Evolutionary conservation across 2,888 invertebrate genomes (phyloP).

Genomic region (Encarsia formosa): DNA sequence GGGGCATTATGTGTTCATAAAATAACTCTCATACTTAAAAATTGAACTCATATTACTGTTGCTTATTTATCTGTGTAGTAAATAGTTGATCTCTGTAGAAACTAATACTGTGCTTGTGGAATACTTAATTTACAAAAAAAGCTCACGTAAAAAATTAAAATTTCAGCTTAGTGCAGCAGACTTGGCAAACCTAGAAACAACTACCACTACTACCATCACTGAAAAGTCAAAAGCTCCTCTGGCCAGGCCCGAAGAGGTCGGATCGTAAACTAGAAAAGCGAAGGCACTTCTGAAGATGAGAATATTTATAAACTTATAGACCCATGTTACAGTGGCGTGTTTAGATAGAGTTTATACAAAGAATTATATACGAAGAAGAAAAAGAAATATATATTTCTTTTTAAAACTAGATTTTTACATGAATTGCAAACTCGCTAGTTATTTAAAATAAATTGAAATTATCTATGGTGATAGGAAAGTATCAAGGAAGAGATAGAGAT

Average conservation of each 20-base stretch:
- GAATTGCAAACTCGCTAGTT: constrained; percentile 25
- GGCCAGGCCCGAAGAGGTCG: constrained; percentile 47
- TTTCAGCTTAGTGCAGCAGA: constrained; percentile 49
- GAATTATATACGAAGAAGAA: background rate
- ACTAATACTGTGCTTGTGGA: no score
- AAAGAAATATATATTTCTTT: constrained; percentile 40
- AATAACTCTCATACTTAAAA: no score
- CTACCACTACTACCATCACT: constrained; percentile 46
- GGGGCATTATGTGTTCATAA: no score
- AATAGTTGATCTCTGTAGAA: no score
- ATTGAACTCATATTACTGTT: background rate
- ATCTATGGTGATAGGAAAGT: constrained; percentile 11
- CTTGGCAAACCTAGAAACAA: constrained; percentile 46
- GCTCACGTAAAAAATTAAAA: no score
- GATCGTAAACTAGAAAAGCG: constrained; percentile 36
- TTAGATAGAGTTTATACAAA: background rate
- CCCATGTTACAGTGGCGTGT: constrained; percentile 13
- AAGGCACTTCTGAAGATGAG: no score
- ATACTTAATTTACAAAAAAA: no score
- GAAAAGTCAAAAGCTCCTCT: constrained; percentile 48
- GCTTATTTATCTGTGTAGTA: constrained; percentile 5
- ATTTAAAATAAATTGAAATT: constrained; percentile 13
- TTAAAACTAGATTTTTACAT: constrained; percentile 45
- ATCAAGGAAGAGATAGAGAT: constrained; percentile 8
- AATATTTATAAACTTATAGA: constrained; percentile 10